Conservation (phyloP, 2,888 invertebrate species). For the Poecilus cupreus region DNA sequence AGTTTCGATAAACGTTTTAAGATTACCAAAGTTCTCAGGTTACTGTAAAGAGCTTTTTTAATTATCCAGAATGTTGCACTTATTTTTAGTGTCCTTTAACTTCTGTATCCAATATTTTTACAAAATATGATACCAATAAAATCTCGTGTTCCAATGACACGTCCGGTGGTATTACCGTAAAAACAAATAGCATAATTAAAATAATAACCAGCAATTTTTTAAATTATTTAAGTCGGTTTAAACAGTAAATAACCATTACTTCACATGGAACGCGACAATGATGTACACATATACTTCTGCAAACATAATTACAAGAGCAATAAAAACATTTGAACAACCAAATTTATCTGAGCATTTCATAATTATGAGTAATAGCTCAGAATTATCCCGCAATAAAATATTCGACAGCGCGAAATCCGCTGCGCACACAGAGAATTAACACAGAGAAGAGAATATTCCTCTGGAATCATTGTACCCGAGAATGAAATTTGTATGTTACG, state of each 20-base stretch:
- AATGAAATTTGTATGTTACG: no score
- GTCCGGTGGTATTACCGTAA: neutral
- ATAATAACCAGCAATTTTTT: constrained; percentile 45
- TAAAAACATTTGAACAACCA: constrained; percentile 40
- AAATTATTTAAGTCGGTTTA: constrained; percentile 24
- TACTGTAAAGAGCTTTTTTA: constrained; percentile 16
- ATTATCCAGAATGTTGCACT: neutral
- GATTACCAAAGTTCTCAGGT: constrained; percentile 29
- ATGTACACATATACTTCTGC: constrained; percentile 38
- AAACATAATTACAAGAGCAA: constrained; percentile 37
- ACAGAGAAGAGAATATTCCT: neutral
- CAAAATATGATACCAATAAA: no score
- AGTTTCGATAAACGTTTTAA: constrained; percentile 27
- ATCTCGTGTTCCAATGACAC: neutral
- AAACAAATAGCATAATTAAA: constrained; percentile 21
- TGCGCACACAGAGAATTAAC: neutral
- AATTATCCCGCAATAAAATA: constrained; percentile 39
- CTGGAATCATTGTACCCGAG: no score
- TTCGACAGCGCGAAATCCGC: neutral
- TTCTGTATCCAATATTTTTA: neutral
- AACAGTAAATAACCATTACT: constrained; percentile 35
- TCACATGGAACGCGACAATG: constrained; percentile 27
- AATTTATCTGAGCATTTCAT: constrained; percentile 27
- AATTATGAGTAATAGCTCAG: constrained; percentile 44
- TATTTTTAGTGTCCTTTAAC: neutral